Conservation (phyloP, 2,888 invertebrate species). For the Eupelmus urozonus region DNA sequence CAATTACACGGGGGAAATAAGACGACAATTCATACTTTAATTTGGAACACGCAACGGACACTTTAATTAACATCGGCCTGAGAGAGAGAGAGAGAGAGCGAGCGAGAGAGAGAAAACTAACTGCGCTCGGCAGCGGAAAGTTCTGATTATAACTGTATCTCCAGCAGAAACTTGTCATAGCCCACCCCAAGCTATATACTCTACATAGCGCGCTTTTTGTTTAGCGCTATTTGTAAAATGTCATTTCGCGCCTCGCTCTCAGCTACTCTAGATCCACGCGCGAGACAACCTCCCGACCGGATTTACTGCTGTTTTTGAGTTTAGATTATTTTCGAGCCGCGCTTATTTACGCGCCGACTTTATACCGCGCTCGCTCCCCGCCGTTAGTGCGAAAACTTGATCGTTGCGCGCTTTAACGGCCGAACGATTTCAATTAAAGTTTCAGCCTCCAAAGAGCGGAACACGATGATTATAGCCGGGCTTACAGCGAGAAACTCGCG, state of each 20-base stretch:
- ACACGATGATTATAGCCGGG: constrained; percentile 33
- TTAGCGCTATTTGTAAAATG: constrained; percentile 26
- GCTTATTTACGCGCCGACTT: not conserved
- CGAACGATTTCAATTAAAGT: constrained; percentile 32
- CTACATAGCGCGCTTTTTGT: too few relatives aligned
- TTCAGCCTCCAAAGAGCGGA: constrained; percentile 7
- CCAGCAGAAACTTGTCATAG: constrained; percentile 24
- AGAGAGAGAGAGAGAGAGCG: too few relatives aligned
- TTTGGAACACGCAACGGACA: constrained; percentile 59
- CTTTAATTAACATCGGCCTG: constrained; percentile 57
- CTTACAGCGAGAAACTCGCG: not conserved
- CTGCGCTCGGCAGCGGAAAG: constrained; percentile 40
- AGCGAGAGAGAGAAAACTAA: constrained; percentile 46
- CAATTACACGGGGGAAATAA: constrained; percentile 56
- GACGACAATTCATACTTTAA: constrained; percentile 59
- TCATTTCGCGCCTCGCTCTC: too few relatives aligned
- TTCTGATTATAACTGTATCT: constrained; percentile 51
- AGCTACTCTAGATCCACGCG: too few relatives aligned
- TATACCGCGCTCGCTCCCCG: not conserved
- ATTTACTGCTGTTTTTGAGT: not conserved
- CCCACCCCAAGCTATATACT: too few relatives aligned
- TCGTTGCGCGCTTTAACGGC: constrained; percentile 12
- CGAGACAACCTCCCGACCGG: too few relatives aligned
- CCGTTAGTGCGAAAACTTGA: constrained; percentile 8
- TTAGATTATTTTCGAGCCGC: constrained; percentile 7